A percentile compares a stretch with the other conserved stretches of the same genome.
phyloP scores from a whole-genome alignment of 2,113 vertebrate species.

The Taxidea taxus region DNA sequence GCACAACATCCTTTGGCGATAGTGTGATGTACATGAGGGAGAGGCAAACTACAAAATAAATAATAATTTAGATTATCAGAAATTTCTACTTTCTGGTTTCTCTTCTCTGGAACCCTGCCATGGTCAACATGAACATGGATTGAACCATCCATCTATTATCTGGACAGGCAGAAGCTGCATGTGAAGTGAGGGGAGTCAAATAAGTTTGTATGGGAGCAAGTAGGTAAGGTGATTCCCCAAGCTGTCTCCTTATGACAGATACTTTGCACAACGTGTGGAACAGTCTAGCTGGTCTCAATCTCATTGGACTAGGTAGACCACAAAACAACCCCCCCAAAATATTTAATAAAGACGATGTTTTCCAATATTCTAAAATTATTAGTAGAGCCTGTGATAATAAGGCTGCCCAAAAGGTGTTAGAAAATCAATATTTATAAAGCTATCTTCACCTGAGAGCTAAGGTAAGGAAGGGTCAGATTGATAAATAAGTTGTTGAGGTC shows the following conservation, averaged over 20 bases:
- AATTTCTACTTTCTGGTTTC: neutral
- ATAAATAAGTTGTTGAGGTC: neutral
- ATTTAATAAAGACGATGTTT: neutral
- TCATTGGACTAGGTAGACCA: neutral
- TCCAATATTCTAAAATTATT: neutral
- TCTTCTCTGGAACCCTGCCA: neutral
- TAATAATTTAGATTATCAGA: neutral
- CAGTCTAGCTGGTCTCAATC: accelerated
- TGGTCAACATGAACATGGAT: neutral
- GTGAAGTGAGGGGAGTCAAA: neutral
- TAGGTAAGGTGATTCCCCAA: neutral
- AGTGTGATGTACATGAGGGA: neutral
- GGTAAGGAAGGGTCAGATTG: neutral
- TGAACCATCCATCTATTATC: neutral
- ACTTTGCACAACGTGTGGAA: neutral
- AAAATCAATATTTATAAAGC: neutral
- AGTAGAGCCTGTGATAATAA: neutral
- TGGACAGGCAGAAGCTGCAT: neutral
- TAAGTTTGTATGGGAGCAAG: neutral
- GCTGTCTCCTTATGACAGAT: neutral
- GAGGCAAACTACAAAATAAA: neutral
- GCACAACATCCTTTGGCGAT: neutral
- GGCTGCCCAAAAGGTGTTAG: neutral
- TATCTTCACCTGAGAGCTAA: neutral
- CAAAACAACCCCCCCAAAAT: neutral